Evolutionary conservation across 2,113 vertebrate species (phyloP), one percentile per base, ranked within the genome.

Genomic region (Hymenochirus boettgeri): DNA sequence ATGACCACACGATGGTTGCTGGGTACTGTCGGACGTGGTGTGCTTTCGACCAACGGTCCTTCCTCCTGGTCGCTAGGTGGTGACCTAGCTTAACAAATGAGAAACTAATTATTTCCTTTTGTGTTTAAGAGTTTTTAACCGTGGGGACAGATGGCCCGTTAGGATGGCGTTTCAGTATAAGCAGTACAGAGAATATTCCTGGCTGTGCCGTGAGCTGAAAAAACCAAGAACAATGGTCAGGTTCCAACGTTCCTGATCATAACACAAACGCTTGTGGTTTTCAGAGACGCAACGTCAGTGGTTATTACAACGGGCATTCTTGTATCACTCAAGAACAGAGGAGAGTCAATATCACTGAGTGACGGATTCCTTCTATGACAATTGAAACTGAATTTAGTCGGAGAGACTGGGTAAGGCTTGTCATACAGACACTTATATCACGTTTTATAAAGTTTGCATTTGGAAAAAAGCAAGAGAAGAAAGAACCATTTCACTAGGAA

Each of bases 291-390:
- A 10, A n/a, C n/a, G 48, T 62, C 22, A 7, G 15, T 2, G 9
- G 26, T 19, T 52, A 21, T n/a, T 13, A 29, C 13, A 18, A 15
- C 7, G 48, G n/a, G 47, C 31, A 62, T 62, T n/a, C 17, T 53
- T 62, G 31, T 62, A 62, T 53, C 61, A 62, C 31, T 35, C 61
- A 62, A 52, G 21, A 52, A 17, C 1, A 21, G 31, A 4, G 61
- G 61, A 35, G 6, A 48, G 2, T 62, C 47, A 62, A 62, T n/a
- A 39, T 62, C 48, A 27, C 48, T 21, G 9, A 62, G 61, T 62
- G 13, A 62, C 61, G 7, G 61, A 62, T 31, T 62, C 61, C 0
- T 33, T 62, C 18, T 62, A 62, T n/a, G 61, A 62, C 5, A 11
- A 37, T 0, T 47, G n/a, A 62, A n/a, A 12, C 53, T 10, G 1